phyloP scores from a whole-genome alignment of 2,888 invertebrate species.

The Sphaerophoria rueppellii region DNA sequence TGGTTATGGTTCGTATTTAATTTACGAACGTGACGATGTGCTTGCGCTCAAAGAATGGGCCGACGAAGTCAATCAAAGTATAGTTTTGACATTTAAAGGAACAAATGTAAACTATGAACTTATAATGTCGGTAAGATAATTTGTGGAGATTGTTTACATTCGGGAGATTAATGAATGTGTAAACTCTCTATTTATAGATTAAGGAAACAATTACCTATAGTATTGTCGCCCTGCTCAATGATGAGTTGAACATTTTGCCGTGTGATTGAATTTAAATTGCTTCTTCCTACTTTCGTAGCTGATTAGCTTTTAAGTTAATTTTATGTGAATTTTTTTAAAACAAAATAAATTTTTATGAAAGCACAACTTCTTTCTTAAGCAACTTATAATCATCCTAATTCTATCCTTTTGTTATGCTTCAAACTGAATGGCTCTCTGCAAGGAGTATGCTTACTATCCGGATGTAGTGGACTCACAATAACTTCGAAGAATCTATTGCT shows the following conservation, averaged over 20 bases:
- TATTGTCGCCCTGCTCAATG: conserved; percentile 45
- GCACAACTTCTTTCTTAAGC: no score
- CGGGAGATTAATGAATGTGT: neutral
- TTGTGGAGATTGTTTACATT: neutral
- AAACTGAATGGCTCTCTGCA: no score
- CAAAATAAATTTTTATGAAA: no score
- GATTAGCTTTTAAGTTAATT: no score
- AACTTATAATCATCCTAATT: no score
- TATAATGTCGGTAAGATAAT: conserved; percentile 43
- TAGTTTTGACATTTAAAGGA: conserved; percentile 31
- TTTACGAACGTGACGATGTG: conserved; percentile 54
- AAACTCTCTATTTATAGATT: conserved; percentile 30
- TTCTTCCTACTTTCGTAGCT: no score
- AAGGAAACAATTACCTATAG: conserved; percentile 52
- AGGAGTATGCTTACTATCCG: no score
- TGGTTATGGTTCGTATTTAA: conserved; percentile 75
- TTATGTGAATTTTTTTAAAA: no score
- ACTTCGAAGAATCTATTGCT: no score
- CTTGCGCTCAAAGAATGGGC: conserved; percentile 49
- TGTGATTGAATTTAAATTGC: no score
- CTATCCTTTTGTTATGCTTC: no score
- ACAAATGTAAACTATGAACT: conserved; percentile 54
- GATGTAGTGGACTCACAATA: no score
- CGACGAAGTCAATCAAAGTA: conserved; percentile 25
- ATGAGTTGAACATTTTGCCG: conserved; percentile 4